Conservation (phyloP, 2,888 invertebrate species). For the Disparrhopalites patrizii region DNA sequence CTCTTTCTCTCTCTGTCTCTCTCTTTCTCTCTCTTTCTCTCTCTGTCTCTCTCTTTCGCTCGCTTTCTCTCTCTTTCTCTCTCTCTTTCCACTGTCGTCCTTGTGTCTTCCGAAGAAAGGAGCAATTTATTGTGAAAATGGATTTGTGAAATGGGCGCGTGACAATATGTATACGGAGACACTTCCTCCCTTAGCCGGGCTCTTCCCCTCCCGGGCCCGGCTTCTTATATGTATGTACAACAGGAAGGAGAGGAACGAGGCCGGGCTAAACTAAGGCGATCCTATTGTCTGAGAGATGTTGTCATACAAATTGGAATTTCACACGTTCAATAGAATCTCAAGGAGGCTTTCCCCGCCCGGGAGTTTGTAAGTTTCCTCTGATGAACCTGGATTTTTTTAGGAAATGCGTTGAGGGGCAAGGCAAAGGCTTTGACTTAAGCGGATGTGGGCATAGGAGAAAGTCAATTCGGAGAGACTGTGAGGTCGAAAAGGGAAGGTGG, state of each 20-base stretch:
- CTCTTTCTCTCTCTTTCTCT: not conserved
- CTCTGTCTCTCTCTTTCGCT: not conserved
- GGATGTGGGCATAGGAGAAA: not conserved
- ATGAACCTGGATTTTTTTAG: too few relatives aligned
- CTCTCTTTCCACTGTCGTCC: too few relatives aligned
- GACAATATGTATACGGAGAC: slow-evolving; percentile 11
- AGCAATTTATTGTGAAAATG: not conserved
- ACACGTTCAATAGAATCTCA: slow-evolving; percentile 1
- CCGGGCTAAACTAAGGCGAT: too few relatives aligned
- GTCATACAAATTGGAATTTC: slow-evolving; percentile 5
- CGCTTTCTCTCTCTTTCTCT: not conserved
- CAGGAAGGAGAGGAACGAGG: too few relatives aligned
- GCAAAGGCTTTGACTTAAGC: not conserved
- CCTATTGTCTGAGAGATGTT: slow-evolving; percentile 7
- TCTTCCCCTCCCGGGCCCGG: too few relatives aligned
- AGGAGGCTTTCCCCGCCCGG: not conserved
- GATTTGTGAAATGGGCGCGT: slow-evolving; percentile 5
- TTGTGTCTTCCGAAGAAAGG: not conserved
- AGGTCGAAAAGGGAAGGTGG: not conserved
- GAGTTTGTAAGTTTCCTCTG: too few relatives aligned
- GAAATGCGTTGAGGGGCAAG: not conserved
- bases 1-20: not conserved
- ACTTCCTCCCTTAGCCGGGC: too few relatives aligned
- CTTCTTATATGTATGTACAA: too few relatives aligned
- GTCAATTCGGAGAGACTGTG: not conserved